phyloP scores from a whole-genome alignment of 2,113 vertebrate genomes.

The Ivindomyrus marchei region DNA sequence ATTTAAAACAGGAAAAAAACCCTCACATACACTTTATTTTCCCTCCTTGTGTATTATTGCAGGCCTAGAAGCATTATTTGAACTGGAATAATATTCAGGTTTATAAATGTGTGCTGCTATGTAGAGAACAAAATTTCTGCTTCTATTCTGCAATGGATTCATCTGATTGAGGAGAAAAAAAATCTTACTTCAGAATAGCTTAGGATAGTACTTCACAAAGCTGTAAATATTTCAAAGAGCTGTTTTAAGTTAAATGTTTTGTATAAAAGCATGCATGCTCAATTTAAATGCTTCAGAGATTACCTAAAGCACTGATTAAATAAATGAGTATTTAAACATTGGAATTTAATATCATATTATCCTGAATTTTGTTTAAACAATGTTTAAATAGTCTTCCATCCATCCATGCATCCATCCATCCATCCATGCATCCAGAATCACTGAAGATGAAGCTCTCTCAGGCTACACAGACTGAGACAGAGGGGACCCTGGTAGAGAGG shows the following conservation, averaged over 20 bases:
- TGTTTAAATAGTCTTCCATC: background rate
- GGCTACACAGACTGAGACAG: background rate
- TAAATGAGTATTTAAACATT: background rate
- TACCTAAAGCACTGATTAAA: background rate
- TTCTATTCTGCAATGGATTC: background rate
- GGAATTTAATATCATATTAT: background rate
- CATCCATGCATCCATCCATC: background rate
- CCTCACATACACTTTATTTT: background rate
- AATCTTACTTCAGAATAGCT: background rate
- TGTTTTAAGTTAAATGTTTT: background rate
- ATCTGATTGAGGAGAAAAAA: background rate
- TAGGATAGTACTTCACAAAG: background rate
- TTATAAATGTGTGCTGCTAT: background rate
- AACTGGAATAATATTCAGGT: background rate
- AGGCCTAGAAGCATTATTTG: background rate
- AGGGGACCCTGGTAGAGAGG: background rate
- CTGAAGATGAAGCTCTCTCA: background rate
- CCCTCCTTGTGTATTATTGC: background rate
- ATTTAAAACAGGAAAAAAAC: background rate
- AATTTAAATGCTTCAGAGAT: background rate
- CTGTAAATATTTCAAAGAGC: background rate
- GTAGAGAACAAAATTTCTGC: background rate
- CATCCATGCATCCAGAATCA: background rate
- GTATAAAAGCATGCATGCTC: background rate
- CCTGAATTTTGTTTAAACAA: background rate